phyloP scores from a whole-genome alignment of 2,888 invertebrate species.

The Lycocerus yunnanus region DNA sequence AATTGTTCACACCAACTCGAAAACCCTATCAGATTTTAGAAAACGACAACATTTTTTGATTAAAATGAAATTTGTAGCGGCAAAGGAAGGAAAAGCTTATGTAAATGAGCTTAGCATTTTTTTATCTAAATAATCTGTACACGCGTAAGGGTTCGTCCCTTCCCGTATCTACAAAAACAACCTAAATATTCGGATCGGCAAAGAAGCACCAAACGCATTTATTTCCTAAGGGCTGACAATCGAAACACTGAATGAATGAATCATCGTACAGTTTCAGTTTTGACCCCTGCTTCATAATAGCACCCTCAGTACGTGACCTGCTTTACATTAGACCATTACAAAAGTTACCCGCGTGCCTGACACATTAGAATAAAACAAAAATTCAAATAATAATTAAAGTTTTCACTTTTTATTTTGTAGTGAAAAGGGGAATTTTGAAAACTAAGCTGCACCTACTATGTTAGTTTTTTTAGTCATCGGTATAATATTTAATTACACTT shows the following conservation, averaged over 20 bases:
- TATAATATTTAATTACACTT: too few species aligned
- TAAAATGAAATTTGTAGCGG: background rate
- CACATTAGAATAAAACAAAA: background rate
- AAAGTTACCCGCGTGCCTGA: background rate
- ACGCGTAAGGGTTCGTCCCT: background rate
- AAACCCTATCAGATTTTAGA: background rate
- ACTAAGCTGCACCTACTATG: too few species aligned
- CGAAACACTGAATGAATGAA: background rate
- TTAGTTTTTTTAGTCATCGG: too few species aligned
- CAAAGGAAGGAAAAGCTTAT: background rate
- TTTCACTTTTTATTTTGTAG: background rate
- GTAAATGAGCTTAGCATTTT: background rate
- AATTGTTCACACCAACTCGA: background rate
- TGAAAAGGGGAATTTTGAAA: background rate
- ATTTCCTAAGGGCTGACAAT: background rate
- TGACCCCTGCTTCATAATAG: background rate
- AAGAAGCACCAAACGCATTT: background rate
- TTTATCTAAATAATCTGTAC: background rate
- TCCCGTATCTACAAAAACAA: background rate
- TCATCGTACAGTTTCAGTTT: background rate
- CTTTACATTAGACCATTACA: background rate
- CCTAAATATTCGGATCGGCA: background rate
- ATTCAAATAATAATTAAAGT: background rate
- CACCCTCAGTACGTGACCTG: background rate
- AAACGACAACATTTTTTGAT: background rate